phyloP scores from a whole-genome alignment of 2,797 vertebrate genomes.

The Malurus splendens region DNA sequence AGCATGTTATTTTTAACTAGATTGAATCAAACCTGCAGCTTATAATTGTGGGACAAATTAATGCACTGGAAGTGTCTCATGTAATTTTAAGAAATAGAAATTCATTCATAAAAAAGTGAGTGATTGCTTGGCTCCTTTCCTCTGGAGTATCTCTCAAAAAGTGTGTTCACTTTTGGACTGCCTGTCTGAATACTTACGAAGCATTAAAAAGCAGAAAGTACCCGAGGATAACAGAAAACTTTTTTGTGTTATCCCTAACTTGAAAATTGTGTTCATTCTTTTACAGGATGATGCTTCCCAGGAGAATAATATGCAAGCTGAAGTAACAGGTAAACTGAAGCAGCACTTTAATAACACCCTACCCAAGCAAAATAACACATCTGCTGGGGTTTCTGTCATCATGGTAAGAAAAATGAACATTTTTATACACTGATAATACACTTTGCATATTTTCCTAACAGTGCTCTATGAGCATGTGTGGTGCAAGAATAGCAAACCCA shows the following conservation, averaged over 20 bases:
- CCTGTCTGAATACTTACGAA: neutral
- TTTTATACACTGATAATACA: neutral
- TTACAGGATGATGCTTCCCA: constrained; percentile 82
- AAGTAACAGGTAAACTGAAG: constrained; percentile 95
- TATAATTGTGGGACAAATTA: neutral
- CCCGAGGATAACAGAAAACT: neutral
- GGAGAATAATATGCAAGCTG: constrained; percentile 92
- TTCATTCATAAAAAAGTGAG: neutral
- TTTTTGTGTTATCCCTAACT: rapidly evolving
- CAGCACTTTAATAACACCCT: constrained; percentile 90
- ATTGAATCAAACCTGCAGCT: neutral
- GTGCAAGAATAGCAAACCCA: constrained; percentile 47
- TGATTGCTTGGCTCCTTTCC: neutral
- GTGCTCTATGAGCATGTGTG: neutral
- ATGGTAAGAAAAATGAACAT: constrained; percentile 80
- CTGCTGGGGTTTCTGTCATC: constrained; percentile 90
- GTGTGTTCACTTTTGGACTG: neutral
- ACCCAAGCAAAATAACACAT: constrained; percentile 84
- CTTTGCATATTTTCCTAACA: neutral
- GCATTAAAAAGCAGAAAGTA: neutral
- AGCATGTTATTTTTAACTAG: neutral
- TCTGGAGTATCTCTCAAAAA: neutral
- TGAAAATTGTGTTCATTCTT: neutral
- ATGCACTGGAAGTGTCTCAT: neutral
- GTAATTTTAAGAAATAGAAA: neutral